Evolutionary conservation across 2,113 vertebrate genomes (phyloP).

Genomic region (Vireo altiloquus): DNA sequence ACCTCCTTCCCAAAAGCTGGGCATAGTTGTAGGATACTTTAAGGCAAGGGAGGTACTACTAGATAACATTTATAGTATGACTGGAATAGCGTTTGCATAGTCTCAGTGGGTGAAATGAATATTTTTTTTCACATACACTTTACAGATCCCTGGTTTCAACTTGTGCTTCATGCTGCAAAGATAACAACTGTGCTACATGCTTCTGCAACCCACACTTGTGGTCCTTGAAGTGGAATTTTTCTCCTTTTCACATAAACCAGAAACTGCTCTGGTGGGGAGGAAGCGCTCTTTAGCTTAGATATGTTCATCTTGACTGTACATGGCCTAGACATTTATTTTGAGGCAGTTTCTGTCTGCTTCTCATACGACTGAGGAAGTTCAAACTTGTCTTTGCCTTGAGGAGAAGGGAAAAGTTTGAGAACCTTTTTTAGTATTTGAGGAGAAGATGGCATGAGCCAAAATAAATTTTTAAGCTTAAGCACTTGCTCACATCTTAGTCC

Average conservation of each 20-base stretch:
- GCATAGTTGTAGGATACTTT: background rate
- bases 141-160: background rate
- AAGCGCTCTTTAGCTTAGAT: background rate
- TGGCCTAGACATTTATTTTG: background rate
- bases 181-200: background rate
- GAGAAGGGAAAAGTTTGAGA: background rate
- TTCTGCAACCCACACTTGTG: slow-evolving; percentile 14
- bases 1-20: background rate
- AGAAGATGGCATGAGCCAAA: background rate
- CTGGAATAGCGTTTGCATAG: background rate
- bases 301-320: background rate
- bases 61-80: background rate
- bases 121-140: background rate
- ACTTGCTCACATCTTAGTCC: background rate
- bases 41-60: background rate
- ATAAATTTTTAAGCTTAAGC: background rate
- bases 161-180: background rate
- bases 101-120: background rate
- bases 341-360: background rate
- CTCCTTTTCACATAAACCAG: background rate
- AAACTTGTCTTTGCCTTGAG: background rate
- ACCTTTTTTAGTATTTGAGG: background rate
- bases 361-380: background rate
- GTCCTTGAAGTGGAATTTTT: slow-evolving; percentile 3
- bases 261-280: background rate